Base-by-base conservation (phyloP, 2,113 vertebrate genomes). In the Loxodonta africana region DNA sequence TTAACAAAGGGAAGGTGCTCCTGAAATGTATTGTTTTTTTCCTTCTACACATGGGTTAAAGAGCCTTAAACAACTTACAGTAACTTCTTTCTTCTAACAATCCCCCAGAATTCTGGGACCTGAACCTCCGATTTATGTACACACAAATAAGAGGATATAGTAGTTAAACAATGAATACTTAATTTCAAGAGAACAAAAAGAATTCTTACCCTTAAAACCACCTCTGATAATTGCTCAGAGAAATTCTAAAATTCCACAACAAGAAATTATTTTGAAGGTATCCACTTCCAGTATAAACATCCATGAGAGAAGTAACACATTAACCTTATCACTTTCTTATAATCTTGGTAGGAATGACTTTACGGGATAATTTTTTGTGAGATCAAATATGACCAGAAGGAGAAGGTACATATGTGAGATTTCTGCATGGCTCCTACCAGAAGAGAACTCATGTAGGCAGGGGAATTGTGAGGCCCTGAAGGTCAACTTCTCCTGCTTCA, bases 211-310 rank as follows among this genome's bases (percentile, higher is more conserved):
- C 77, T 57, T 83, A 76, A 90, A 71, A 62, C 8, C 6, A 91
- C 69, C 67, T 93, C 48, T 5, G 80, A 37, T 65, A 74, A 80
- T 33, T 84, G 81, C 18, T 57, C 51, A 82, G 37, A 83, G 44
- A 92, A 96, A 83, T 76, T 78, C 62, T 93, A 86, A 95, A 88
- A 80, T 91, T 84, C 93, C 37, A 90, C 10, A 77, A 46, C 67
- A 90, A 28, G 11, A 92, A 94, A 92, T 83, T 86, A 94, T 74
- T 89, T 91, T 69, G 48, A 37, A 65, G 41, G 21, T 71, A 77
- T 7, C 23, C 9, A 62, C 51, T 87, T 90, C 51, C 1, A 69
- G 11, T n/a, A 86, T 46, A 92, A 83, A 85, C n/a, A 1, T 2
- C 37, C 11, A 33, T 73, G 17, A n/a, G 30, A 48, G 20, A 60